Conservation (phyloP, 1,140 invertebrate species). For the Chironomus tepperi region DNA sequence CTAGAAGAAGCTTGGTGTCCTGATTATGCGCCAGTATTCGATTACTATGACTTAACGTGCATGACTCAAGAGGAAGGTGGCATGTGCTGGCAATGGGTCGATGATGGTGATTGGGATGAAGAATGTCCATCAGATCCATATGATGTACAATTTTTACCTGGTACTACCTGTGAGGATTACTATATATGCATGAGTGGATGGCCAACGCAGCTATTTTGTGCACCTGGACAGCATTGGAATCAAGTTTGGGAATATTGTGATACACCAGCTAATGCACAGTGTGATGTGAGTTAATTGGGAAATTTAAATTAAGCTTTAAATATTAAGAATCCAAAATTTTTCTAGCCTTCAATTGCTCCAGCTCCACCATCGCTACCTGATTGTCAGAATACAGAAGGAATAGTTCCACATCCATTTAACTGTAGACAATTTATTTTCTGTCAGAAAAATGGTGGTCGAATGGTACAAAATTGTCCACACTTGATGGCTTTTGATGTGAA, state of each 20-base stretch:
- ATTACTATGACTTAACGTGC: background rate
- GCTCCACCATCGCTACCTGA: background rate
- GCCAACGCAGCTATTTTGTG: background rate
- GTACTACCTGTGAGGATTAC: background rate
- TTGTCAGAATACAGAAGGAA: background rate
- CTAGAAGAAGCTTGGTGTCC: background rate
- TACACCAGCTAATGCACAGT: background rate
- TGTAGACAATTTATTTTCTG: background rate
- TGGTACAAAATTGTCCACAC: background rate
- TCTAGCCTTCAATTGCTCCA: background rate
- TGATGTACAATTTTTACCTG: background rate
- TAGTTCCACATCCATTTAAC: background rate
- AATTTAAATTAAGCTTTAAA: background rate
- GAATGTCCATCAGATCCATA: constrained; percentile 1
- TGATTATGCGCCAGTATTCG: background rate
- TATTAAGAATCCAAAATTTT: background rate
- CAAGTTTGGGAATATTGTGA: background rate
- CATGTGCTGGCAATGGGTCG: background rate
- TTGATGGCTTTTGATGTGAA: background rate
- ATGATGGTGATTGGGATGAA: background rate
- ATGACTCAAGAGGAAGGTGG: background rate
- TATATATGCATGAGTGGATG: background rate
- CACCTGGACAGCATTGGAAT: background rate
- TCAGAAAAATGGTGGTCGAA: background rate
- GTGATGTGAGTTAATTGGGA: background rate